Conservation (phyloP, 1,140 invertebrate genomes). For the Ceratina australensis region DNA sequence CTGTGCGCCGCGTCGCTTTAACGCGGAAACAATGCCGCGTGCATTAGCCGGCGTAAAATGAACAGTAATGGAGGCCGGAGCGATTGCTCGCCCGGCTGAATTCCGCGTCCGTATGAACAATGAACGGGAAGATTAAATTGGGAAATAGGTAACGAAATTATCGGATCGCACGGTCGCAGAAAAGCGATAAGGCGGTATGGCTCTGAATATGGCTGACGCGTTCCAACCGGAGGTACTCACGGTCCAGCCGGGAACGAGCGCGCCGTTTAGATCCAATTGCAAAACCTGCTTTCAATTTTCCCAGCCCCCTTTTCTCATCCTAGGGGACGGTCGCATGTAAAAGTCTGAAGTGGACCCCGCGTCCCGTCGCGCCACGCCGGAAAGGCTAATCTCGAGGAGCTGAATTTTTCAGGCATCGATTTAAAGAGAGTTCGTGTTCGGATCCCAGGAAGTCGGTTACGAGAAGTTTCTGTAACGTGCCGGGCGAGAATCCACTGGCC, state of each 20-base stretch:
- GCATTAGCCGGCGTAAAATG: conserved; percentile 1
- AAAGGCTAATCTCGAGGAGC: conserved; percentile 34
- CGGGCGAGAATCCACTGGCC: not conserved
- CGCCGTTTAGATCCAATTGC: conserved; percentile 35
- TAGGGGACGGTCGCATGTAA: not conserved
- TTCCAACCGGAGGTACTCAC: not conserved
- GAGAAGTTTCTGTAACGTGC: not conserved
- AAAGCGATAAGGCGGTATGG: not conserved
- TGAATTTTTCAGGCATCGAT: conserved; percentile 57
- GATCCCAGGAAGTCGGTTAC: conserved; percentile 1
- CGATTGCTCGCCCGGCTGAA: no score
- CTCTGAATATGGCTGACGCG: conserved; percentile 3
- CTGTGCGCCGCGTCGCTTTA: no score
- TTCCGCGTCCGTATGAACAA: no score
- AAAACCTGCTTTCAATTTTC: conserved; percentile 30
- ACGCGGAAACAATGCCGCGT: conserved; percentile 4
- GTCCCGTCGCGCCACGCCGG: not conserved
- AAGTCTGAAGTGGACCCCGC: not conserved
- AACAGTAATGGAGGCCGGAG: not conserved
- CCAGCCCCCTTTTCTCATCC: not conserved
- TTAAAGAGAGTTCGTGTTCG: conserved; percentile 43
- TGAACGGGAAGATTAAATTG: no score
- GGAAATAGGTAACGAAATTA: no score
- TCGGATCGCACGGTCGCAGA: no score
- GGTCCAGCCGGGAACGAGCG: not conserved